Evolutionary conservation across 1,140 invertebrate species (phyloP).

Genomic region (Hyles euphorbiae): DNA sequence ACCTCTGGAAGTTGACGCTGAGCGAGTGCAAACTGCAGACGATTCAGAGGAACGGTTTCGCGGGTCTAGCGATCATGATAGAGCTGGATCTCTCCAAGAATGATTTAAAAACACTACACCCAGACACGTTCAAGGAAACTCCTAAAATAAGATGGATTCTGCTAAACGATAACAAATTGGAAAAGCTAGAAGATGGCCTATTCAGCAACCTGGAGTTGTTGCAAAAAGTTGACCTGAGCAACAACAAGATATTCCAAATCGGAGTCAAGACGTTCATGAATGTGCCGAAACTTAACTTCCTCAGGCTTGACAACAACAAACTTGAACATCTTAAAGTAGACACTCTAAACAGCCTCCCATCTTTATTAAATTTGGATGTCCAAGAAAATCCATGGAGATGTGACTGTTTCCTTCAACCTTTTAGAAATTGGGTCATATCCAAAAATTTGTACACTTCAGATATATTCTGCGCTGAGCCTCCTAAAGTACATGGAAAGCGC

Average conservation of each 20-base stretch:
- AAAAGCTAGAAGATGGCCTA: slow-evolving; percentile 81
- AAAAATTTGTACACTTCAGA: slow-evolving; percentile 83
- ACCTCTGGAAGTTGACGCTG: slow-evolving; percentile 88
- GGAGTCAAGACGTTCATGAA: slow-evolving; percentile 83
- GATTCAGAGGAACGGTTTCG: slow-evolving; percentile 84
- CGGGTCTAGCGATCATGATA: slow-evolving; percentile 85
- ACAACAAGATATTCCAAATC: slow-evolving; percentile 83
- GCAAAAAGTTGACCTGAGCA: slow-evolving; percentile 84
- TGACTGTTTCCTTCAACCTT: slow-evolving; percentile 87
- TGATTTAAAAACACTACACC: slow-evolving; percentile 80
- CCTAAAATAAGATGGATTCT: slow-evolving; percentile 81
- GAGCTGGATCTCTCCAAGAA: slow-evolving; percentile 91
- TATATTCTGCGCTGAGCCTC: slow-evolving; percentile 83
- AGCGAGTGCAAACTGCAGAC: slow-evolving; percentile 82
- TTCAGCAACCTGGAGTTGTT: slow-evolving; percentile 85
- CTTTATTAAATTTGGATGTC: slow-evolving; percentile 84
- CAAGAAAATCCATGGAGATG: slow-evolving; percentile 92
- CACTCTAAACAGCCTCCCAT: slow-evolving; percentile 77
- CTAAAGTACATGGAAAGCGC: slow-evolving; percentile 78
- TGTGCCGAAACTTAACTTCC: slow-evolving; percentile 78
- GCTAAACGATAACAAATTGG: slow-evolving; percentile 84
- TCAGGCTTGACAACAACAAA: slow-evolving; percentile 84
- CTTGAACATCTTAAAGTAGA: slow-evolving; percentile 79
- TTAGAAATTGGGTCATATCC: slow-evolving; percentile 85
- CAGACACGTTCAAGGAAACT: slow-evolving; percentile 83